phyloP scores from a whole-genome alignment of 2,888 invertebrate genomes.

The Ormyrus pomaceus region DNA sequence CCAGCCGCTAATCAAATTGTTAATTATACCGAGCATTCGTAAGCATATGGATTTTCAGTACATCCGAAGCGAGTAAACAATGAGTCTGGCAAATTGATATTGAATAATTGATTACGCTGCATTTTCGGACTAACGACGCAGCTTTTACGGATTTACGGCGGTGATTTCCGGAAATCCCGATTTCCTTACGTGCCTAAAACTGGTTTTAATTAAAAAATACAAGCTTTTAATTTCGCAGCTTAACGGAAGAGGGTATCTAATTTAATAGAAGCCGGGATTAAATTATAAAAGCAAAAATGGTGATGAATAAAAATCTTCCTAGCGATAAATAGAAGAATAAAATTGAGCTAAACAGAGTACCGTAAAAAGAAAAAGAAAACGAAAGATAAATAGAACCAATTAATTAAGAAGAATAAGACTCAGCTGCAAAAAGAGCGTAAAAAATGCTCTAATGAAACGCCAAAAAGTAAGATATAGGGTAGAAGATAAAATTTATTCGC shows the following conservation, averaged over 20 bases:
- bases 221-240: no score
- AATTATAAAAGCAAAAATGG: no score
- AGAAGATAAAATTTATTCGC: background rate
- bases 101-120: slow-evolving; percentile 52
- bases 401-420: slow-evolving; percentile 17
- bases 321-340: background rate
- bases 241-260: no score
- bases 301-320: background rate
- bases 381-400: slow-evolving; percentile 22
- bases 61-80: slow-evolving; percentile 30
- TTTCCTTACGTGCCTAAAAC: background rate
- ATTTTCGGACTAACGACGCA: slow-evolving; percentile 42
- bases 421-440: slow-evolving; percentile 4
- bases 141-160: slow-evolving; percentile 36
- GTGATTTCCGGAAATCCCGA: background rate
- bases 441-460: slow-evolving; percentile 13
- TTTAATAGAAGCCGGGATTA: no score
- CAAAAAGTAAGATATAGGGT: background rate
- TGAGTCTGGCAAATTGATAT: slow-evolving; percentile 50
- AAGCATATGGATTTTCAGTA: slow-evolving; percentile 42
- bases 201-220: background rate
- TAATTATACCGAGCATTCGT: slow-evolving; percentile 42
- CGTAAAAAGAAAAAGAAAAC: slow-evolving; percentile 7
- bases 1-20: slow-evolving; percentile 41
- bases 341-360: background rate